These are phyloP conservation scores for Mola mola DNA, from an alignment of 2,113 vertebrate genomes.

Conservation along the genomic window DNA sequence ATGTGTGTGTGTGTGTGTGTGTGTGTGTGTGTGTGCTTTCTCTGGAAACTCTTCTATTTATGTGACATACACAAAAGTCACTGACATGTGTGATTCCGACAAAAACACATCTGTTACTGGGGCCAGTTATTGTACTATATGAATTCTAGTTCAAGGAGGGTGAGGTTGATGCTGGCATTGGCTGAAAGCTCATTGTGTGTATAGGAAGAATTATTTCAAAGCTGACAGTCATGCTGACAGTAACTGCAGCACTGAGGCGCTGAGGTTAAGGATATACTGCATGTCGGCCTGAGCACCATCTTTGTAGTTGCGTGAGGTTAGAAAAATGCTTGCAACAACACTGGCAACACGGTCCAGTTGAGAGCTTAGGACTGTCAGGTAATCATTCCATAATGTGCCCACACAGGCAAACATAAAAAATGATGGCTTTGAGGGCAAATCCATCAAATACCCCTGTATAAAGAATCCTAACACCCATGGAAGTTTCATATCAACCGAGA, in stretches of 20 bases:
- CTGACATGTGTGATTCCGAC: conserved; percentile 41
- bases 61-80: conserved; percentile 7
- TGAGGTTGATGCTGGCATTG: conserved; percentile 58
- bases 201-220: conserved; percentile 64
- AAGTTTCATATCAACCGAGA: conserved; percentile 68
- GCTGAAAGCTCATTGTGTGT: conserved; percentile 65
- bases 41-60: not conserved
- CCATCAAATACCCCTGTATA: conserved; percentile 53
- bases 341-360: conserved; percentile 40
- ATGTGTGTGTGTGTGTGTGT: not conserved
- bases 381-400: conserved; percentile 54
- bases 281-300: conserved; percentile 36
- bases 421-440: conserved; percentile 46
- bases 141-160: conserved; percentile 47
- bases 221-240: conserved; percentile 56
- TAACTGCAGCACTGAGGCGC: conserved; percentile 43
- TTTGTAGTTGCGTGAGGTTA: conserved; percentile 55
- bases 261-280: conserved; percentile 45
- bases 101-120: conserved; percentile 61
- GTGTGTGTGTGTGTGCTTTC: not conserved
- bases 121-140: conserved; percentile 47
- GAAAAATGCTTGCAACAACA: conserved; percentile 67
- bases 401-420: conserved; percentile 51
- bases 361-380: conserved; percentile 62
- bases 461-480: conserved; percentile 64